Base-by-base conservation (phyloP, 2,113 vertebrate genomes). In the Bostrychus sinensis region DNA sequence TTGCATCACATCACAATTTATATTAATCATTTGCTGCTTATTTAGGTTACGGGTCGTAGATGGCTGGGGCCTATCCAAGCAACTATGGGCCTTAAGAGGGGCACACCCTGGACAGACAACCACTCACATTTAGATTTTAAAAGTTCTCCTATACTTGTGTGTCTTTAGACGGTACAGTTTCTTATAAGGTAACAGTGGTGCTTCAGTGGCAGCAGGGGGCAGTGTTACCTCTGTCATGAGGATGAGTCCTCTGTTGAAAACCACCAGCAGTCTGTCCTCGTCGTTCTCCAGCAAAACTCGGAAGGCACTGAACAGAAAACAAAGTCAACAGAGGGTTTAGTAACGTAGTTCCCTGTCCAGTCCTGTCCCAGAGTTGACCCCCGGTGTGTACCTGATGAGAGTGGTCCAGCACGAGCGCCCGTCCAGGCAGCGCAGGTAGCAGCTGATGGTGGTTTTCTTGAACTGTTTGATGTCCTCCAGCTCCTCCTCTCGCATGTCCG, bases 381-480 rank as follows among this genome's bases (percentile, higher is more conserved):
- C 3, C 11, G 32, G 11, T 62, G 14, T 0, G 20, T 20, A 88
- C 96, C 96, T 98, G 95, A 99, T 99, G 88, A 99, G 96, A 2
- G 97, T 99, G 46, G 97, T 98, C 97, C 97, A 99, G 89, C 97
- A 99, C 74, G 97, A 99, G 48, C 97, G 95, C 5, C 97, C 97
- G 6, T 99, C 97, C 92, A 99, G 92, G 84, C 97, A 99, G 83
- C 97, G 96, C 77, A 99, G 92, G 80, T 99, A 99, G 89, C 97
- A 98, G 92, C 94, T 98, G 89, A 99, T 99, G 73, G 97, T 98
- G 62, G 97, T 99, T 87, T 99, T 99, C 93, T 99, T 99, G 71
- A 99, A 99, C 86, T 98, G 97, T 56, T 98, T 98, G 54, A 99
- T 89, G 68, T 99, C 97, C 80, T 98, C 96, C 77, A 96, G 74